phyloP scores from a whole-genome alignment of 2,888 invertebrate species.

The Athalia cordata region DNA sequence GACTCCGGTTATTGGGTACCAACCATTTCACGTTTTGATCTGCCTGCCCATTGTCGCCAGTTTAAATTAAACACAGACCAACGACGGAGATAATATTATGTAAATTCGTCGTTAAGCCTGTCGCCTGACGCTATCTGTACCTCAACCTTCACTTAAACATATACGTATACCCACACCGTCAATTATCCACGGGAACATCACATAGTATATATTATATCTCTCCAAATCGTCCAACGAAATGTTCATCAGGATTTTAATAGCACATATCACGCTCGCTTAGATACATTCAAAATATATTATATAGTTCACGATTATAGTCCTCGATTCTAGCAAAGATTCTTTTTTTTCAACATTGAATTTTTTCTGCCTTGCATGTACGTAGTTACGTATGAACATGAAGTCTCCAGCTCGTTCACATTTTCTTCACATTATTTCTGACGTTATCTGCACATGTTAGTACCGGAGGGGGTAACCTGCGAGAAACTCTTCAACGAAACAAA shows the following conservation, averaged over 20 bases:
- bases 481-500: not conserved
- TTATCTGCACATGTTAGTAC: not conserved
- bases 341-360: too few species aligned
- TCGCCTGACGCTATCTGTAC: conserved; percentile 36
- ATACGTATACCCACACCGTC: not conserved
- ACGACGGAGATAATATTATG: conserved; percentile 30
- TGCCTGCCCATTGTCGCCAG: conserved; percentile 30
- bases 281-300: too few species aligned
- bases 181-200: conserved; percentile 13
- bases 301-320: too few species aligned
- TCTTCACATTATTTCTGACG: not conserved
- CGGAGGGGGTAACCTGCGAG: not conserved
- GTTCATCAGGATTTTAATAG: not conserved
- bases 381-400: too few species aligned
- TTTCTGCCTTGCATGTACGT: too few species aligned
- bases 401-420: not conserved
- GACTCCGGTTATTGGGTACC: conserved; percentile 47
- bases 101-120: conserved; percentile 47
- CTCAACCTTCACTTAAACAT: conserved; percentile 9
- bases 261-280: too few species aligned
- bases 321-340: too few species aligned
- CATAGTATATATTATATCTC: not conserved
- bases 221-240: not conserved
- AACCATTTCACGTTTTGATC: conserved; percentile 44
- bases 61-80: conserved; percentile 42